Evolutionary conservation across 2,113 vertebrate species (phyloP).

Genomic region (Chionis minor): DNA sequence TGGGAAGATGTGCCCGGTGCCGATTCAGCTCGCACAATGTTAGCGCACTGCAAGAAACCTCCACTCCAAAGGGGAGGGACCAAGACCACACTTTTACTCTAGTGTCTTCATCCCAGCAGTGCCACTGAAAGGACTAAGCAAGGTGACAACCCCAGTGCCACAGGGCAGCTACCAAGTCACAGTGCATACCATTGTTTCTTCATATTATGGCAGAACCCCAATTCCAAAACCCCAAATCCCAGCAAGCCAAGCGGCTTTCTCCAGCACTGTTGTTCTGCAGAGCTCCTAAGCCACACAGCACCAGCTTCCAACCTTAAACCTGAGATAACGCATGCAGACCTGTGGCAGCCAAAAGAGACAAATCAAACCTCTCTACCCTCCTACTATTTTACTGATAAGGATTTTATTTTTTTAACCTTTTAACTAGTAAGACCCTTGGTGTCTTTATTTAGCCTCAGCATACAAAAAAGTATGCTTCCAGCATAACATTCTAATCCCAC

Average conservation of each 20-base stretch:
- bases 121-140: background rate
- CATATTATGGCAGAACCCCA: background rate
- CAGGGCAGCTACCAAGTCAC: background rate
- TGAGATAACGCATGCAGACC: background rate
- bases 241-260: background rate
- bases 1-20: background rate
- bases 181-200: rapidly evolving
- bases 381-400: background rate
- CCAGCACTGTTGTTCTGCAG: background rate
- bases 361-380: background rate
- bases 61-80: background rate
- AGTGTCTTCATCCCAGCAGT: background rate
- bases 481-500: background rate
- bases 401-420: background rate
- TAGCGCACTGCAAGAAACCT: background rate
- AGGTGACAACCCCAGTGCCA: background rate
- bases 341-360: background rate
- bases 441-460: background rate
- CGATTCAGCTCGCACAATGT: background rate
- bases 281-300: background rate
- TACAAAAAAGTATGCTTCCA: background rate
- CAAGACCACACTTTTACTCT: background rate
- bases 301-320: background rate
- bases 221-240: background rate
- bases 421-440: background rate